Base-by-base conservation (phyloP, 2,113 vertebrate genomes). In the Sorex araneus region DNA sequence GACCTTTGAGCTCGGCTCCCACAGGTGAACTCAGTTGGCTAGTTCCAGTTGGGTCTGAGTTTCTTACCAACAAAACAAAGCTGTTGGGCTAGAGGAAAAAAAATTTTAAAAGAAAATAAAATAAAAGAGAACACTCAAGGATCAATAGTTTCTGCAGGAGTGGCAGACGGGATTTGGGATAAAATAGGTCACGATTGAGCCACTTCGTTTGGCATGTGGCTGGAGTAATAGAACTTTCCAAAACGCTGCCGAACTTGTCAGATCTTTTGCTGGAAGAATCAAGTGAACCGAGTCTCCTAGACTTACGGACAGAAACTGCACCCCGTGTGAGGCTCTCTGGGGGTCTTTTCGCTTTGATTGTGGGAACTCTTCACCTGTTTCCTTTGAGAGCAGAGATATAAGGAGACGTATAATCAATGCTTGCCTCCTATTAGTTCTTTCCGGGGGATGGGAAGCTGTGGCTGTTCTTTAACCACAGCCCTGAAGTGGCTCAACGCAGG, bases 401-500 rank as follows among this genome's bases (percentile, higher is more conserved):
- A 75, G 84, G 75, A 64, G 81, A 71, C 80, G 12, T 43, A 27
- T 34, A 67, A 50, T 80, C 71, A 25, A 43, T 45, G 43, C 54
- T 12, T 21, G 67, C 6, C 11, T 89, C 15, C 21, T 90, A 23
- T 92, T 60, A 81, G 43, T 32, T 94, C 30, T 76, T 23, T 50
- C 21, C 40, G 64, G 4, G 36, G 40, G 69, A 84, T 73, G 25
- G 13, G 80, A 71, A 50, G 67, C 2, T 23, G 34, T 43, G 87
- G 12, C 60, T 89, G 43, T 40, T 77, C 73, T 91, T 77, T 87
- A 84, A 87, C 76, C 43, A 69, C 47, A 18, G 57, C 10, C 10
- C 84, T 90, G 73, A 82, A 90, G 47, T 70, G 80, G 27, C 81
- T 94, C 63, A 84, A 84, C 86, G 79, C 84, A 81, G 78, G n/a